These are phyloP conservation scores for Hippasteria phrygiana DNA, from an alignment of 53 echinoderm and acorn worm species.

Conservation along the genomic window DNA sequence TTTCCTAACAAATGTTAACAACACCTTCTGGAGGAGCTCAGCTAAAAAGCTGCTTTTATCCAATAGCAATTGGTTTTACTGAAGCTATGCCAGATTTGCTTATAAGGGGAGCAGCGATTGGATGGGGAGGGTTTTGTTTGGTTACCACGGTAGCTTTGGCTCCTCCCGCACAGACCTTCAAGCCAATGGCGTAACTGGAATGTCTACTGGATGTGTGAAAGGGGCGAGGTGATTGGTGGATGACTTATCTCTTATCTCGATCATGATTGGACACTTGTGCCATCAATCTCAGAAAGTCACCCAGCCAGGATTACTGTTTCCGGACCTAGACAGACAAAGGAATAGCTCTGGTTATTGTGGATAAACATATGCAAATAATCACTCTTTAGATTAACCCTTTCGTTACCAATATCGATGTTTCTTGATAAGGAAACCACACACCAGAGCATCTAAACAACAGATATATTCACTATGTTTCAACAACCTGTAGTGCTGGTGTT, in stretches of 20 bases:
- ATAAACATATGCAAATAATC: too few relatives aligned
- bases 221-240: conserved; percentile 8
- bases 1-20: not conserved
- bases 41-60: not conserved
- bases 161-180: not conserved
- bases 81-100: not conserved
- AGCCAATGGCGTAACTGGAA: not conserved
- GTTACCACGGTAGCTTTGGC: conserved; percentile 29
- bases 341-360: too few relatives aligned
- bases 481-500: too few relatives aligned
- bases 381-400: too few relatives aligned
- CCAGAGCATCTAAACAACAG: too few relatives aligned
- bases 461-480: too few relatives aligned
- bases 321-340: conserved; percentile 2
- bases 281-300: conserved; percentile 67
- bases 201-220: conserved; percentile 17
- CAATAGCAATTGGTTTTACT: not conserved
- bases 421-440: too few relatives aligned
- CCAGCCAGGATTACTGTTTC: conserved; percentile 55
- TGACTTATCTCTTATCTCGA: not conserved
- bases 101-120: not conserved
- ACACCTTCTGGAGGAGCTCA: not conserved
- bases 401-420: too few relatives aligned
- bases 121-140: not conserved
- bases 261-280: conserved; percentile 17